Evolutionary conservation across 2,113 vertebrate genomes (phyloP), one percentile per base, ranked within the genome.

Genomic region (Galeopterus variegatus): DNA sequence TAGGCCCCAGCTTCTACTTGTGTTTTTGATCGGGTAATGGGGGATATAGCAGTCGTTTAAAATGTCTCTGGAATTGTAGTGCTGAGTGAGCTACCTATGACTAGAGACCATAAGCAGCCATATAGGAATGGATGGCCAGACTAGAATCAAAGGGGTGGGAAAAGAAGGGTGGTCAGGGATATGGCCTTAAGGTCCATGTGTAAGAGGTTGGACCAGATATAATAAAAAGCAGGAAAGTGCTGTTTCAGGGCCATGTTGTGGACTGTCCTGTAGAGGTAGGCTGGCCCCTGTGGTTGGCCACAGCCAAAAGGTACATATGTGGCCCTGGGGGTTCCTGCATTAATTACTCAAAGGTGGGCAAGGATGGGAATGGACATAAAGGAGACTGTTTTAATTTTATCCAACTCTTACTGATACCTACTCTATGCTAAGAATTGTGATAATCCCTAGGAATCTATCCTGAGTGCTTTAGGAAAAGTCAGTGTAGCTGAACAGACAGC

Each of bases 381-480:
- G 28, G 62, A 85, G 48, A 62, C 3, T 86, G 54, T 72, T 84
- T 84, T 83, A 77, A 88, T 76, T 83, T 86, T 87, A 90, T 77
- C 36, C 41, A 72, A 23, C 48, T 94, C 93, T 97, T 88, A 52
- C 54, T 82, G 56, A 84, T 67, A 70, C 31, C 88, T 95, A 45
- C 56, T 75, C 58, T 95, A 31, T 19, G n/a, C 41, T 91, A 87
- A 88, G 18, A 56, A 77, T n/a, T 84, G 62, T 76, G 85, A 50
- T 60, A 52, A 90, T 50, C 48, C 58, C 75, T 88, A 28, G 33
- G 62, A 79, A 81, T 93, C 83, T 81, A 45, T 87, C 52, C 67
- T 72, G 69, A 90, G 54, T 87, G 17, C 7, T 67, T 89, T n/a
- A 76, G 60, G 52, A 64, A 10, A 24, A 85, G 19, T 88, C 33